Percentiles rank a stretch among this genome's conserved stretches.
phyloP scores from a whole-genome alignment of 2,888 invertebrate species.

The Trachelus troglodyta region DNA sequence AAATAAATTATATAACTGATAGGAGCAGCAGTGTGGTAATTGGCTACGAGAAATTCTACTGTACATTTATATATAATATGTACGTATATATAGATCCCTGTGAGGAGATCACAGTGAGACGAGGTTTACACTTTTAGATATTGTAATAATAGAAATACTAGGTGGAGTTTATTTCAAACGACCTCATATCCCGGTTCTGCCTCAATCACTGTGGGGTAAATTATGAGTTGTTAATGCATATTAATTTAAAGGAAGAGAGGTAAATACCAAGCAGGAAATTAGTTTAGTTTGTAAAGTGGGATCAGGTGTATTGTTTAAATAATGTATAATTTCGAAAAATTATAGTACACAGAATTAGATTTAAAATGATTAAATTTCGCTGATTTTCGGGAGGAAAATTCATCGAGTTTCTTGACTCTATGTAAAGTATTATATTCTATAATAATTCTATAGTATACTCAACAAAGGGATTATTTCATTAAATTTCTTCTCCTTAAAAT shows the following conservation, averaged over 20 bases:
- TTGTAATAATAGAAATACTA: not conserved
- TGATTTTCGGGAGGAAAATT: not conserved
- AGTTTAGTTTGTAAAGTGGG: not conserved
- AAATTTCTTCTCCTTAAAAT: not conserved
- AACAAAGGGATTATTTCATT: not conserved
- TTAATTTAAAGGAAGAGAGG: not conserved
- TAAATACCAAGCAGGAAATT: not conserved
- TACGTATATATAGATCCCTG: not conserved
- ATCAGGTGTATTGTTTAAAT: not conserved
- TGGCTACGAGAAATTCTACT: not conserved
- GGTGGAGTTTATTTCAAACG: not conserved
- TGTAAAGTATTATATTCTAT: not conserved
- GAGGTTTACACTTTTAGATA: not conserved
- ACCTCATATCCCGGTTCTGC: not conserved
- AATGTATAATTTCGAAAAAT: not conserved
- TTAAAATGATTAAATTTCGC: not conserved
- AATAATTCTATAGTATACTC: not conserved
- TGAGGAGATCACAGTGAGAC: not conserved
- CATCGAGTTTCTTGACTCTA: not conserved
- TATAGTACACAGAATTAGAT: not conserved
- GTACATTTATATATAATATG: slow-evolving; percentile 6
- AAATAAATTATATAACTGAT: not conserved
- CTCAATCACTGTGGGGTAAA: not conserved
- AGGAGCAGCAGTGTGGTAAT: not conserved
- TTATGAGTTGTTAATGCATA: not conserved